These are phyloP conservation scores for Ypsolopha sequella DNA, from an alignment of 2,888 invertebrate species.

Conservation along the genomic window DNA sequence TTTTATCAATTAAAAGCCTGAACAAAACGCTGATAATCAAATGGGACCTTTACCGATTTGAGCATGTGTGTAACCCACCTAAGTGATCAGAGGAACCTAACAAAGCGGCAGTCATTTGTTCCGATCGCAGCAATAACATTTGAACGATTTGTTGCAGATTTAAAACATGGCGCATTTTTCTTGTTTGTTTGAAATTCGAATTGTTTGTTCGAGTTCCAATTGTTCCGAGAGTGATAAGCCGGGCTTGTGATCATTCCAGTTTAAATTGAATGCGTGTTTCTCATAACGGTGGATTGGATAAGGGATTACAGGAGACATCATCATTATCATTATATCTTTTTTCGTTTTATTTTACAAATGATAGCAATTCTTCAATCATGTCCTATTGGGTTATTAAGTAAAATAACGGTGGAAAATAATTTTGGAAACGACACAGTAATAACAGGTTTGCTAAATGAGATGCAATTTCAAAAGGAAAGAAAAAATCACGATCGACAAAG, in stretches of 20 bases:
- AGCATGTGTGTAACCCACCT: constrained; percentile 7
- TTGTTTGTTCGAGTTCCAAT: no score
- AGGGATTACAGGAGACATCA: not conserved
- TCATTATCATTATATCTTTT: not conserved
- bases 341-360: not conserved
- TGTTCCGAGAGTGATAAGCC: constrained; percentile 30
- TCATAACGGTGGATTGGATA: not conserved
- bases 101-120: constrained; percentile 31
- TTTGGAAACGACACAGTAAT: not conserved
- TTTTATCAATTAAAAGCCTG: no score
- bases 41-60: no score
- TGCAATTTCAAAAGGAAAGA: not conserved
- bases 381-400: not conserved
- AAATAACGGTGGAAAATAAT: no score
- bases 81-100: constrained; percentile 23
- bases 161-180: constrained; percentile 53
- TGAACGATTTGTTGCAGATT: constrained; percentile 51
- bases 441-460: not conserved
- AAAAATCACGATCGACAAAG: not conserved
- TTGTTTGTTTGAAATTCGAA: constrained; percentile 31
- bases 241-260: constrained; percentile 53
- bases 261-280: constrained; percentile 38
- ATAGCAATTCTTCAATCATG: not conserved
- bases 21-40: no score
- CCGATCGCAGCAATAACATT: constrained; percentile 34